A percentile compares a stretch with the other conserved stretches of the same genome.
These are phyloP conservation scores for Hybos culiciformis DNA, from an alignment of 2,888 invertebrate genomes.

Conservation along the genomic window DNA sequence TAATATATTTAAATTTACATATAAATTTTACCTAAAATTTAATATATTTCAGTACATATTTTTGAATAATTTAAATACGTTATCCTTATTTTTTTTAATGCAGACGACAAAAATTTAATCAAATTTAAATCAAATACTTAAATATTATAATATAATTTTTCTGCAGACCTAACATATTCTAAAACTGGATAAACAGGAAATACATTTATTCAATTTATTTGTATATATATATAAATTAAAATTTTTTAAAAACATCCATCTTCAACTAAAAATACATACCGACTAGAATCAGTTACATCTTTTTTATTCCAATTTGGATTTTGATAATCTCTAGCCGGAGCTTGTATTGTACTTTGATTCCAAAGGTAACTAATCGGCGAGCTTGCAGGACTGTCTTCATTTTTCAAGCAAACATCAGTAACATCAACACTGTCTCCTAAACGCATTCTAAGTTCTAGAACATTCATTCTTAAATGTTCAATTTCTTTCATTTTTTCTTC, in stretches of 20 bases:
- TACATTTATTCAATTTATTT: too few relatives aligned
- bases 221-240: too few relatives aligned
- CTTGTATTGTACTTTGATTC: conserved; percentile 38
- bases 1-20: too few relatives aligned
- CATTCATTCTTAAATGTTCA: conserved; percentile 37
- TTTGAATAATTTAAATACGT: too few relatives aligned
- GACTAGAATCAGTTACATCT: conserved; percentile 18
- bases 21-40: too few relatives aligned
- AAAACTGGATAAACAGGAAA: too few relatives aligned
- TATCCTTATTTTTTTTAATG: too few relatives aligned
- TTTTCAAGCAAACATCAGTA: neutral
- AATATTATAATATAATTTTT: too few relatives aligned
- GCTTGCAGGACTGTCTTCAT: conserved; percentile 28
- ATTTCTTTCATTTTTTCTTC: conserved; percentile 45
- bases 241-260: conserved; percentile 11
- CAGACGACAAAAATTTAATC: too few relatives aligned
- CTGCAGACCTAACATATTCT: too few relatives aligned
- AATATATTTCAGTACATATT: too few relatives aligned
- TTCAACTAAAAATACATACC: conserved; percentile 20
- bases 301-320: conserved; percentile 21
- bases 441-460: conserved; percentile 34
- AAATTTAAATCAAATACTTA: too few relatives aligned
- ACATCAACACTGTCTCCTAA: conserved; percentile 27
- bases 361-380: conserved; percentile 38
- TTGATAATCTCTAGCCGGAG: conserved; percentile 28